phyloP scores from a whole-genome alignment of 2,113 vertebrate species.

The Bos taurus region ARS-UCD2.0 NC_037357.1:21694001-21694500 shows the following conservation, averaged over 20 bases:
- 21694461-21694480: background rate
- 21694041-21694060: conserved; percentile 30
- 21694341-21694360: background rate
- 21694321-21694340: background rate
- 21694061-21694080: conserved; percentile 42
- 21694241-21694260: background rate
- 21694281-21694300: background rate
- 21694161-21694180: conserved; percentile 6
- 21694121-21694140: conserved; percentile 21
- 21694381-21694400: background rate
- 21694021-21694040: conserved; percentile 9
- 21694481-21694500: background rate
- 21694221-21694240: background rate
- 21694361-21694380: background rate
- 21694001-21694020: conserved; percentile 23
- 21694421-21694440: background rate
- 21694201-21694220: background rate
- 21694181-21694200: background rate
- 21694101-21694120: background rate
- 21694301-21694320: background rate
- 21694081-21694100: background rate
- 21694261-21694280: background rate
- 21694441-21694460: background rate
- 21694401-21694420: background rate
- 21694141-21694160: conserved; percentile 12